A percentile compares a stretch with the other conserved stretches of the same genome.
Conservation (phyloP, 2,113 vertebrate species). For the Kobus ellipsiprymnus region DNA sequence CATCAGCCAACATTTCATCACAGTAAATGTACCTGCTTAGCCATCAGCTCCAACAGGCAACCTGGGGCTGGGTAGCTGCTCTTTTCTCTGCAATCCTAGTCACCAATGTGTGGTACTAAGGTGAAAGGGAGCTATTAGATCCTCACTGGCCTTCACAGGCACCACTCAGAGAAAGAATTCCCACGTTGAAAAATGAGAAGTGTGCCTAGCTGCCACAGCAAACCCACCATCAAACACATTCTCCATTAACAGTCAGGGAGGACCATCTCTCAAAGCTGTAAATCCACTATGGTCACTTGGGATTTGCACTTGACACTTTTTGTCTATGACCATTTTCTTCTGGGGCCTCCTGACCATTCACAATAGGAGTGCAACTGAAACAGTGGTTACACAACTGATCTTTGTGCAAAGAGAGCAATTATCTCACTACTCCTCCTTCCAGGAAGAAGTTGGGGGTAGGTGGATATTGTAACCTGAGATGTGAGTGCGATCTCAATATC, state of each 20-base stretch:
- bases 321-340: neutral
- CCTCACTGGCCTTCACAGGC: neutral
- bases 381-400: neutral
- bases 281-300: no score
- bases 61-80: neutral
- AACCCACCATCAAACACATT: neutral
- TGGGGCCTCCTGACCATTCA: neutral
- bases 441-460: neutral
- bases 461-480: neutral
- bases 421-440: neutral
- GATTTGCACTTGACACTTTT: neutral
- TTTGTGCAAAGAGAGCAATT: neutral
- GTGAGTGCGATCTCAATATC: neutral
- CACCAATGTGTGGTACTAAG: neutral
- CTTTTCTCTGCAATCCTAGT: neutral
- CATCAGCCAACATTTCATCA: neutral
- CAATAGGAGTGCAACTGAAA: neutral
- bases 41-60: neutral
- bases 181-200: neutral
- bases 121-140: neutral
- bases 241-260: neutral
- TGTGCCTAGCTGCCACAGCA: neutral
- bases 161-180: neutral
- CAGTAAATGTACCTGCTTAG: neutral
- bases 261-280: neutral